Conservation (phyloP, 2,797 vertebrate species). For the Chloroceryle inda region DNA sequence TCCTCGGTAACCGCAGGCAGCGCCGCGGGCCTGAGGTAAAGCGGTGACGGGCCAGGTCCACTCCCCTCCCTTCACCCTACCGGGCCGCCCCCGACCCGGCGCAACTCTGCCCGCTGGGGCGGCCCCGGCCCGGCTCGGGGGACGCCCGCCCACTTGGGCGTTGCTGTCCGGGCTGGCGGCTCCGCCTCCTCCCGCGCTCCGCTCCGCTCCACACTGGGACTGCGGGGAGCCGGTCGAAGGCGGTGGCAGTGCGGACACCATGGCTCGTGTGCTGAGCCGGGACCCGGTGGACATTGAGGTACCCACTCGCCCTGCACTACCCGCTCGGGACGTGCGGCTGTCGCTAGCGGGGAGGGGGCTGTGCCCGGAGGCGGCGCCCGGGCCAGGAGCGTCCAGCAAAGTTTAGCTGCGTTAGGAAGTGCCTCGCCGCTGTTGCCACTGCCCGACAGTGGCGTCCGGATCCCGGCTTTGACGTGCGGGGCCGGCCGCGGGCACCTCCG, state of each 20-base stretch:
- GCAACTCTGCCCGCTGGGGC: neutral
- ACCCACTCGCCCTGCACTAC: conserved; percentile 26
- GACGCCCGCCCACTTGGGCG: conserved; percentile 71
- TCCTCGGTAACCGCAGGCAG: neutral
- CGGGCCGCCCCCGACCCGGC: neutral
- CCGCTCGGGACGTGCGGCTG: neutral
- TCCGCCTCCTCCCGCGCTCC: neutral
- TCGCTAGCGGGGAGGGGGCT: conserved; percentile 2
- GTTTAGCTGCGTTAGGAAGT: neutral
- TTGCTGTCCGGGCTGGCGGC: conserved; percentile 7
- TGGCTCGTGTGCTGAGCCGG: conserved; percentile 85
- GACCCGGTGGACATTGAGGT: conserved; percentile 89
- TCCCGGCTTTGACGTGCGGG: neutral
- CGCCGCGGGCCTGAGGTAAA: neutral
- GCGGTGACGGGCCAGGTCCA: neutral
- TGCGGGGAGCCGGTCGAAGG: neutral
- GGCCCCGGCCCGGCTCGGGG: neutral
- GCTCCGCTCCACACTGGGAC: neutral
- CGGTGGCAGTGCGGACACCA: conserved; percentile 27
- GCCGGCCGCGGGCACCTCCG: neutral
- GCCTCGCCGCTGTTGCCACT: neutral
- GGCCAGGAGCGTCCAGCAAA: neutral
- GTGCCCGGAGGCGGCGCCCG: neutral
- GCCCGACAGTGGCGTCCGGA: neutral
- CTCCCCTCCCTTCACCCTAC: neutral